A percentile compares a stretch with the other conserved stretches of the same genome.
Evolutionary conservation across 2,797 vertebrate species (phyloP).

Genomic region (Gymnothorax javanicus): DNA sequence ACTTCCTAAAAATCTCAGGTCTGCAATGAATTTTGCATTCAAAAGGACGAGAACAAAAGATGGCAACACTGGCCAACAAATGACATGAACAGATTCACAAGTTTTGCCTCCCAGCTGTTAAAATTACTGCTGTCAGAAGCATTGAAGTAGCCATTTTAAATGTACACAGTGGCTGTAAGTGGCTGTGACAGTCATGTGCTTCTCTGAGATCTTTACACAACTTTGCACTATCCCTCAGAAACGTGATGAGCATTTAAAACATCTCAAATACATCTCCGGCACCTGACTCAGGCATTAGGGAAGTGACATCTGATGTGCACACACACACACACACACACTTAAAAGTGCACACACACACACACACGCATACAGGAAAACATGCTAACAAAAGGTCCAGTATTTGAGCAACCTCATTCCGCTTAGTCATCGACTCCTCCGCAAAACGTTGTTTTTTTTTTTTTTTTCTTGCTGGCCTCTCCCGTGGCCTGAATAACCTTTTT

Average conservation of each 20-base stretch:
- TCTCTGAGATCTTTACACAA: conserved; percentile 10
- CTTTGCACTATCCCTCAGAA: not conserved
- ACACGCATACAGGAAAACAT: not conserved
- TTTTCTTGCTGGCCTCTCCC: not conserved
- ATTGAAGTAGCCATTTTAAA: not conserved
- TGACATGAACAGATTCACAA: not conserved
- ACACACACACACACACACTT: not conserved
- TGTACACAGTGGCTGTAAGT: conserved; percentile 25
- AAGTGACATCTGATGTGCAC: not conserved
- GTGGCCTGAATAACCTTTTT: not conserved
- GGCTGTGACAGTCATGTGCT: conserved; percentile 57
- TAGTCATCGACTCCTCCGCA: not conserved
- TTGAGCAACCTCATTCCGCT: conserved; percentile 20
- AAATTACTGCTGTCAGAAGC: not conserved
- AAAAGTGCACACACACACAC: not conserved
- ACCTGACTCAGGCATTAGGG: not conserved
- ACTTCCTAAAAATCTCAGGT: no score
- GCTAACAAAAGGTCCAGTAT: not conserved
- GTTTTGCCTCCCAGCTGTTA: not conserved
- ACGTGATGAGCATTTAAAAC: not conserved
- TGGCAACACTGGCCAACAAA: not conserved
- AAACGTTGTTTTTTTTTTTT: not conserved
- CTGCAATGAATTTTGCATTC: no score
- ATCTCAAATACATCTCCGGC: not conserved
- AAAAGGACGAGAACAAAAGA: not conserved